Evolutionary conservation across 2,797 vertebrate species (phyloP), one percentile per base, ranked within the genome.

Genomic region (Lepilemur ruficaudatus): DNA sequence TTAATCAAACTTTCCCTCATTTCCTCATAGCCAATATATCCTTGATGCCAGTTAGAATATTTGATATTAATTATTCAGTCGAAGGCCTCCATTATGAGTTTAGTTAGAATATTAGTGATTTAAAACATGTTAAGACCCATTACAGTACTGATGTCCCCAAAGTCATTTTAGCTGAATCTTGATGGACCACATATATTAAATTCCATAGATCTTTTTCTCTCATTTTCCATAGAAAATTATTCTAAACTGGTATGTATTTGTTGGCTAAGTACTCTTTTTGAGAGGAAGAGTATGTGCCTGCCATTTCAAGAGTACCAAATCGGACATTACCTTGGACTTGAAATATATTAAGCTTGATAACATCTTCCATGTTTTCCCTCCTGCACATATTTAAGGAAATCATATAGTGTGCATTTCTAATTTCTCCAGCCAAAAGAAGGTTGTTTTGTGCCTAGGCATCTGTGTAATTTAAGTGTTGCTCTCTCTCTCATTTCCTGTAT

Each of bases 1-100:
- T 97, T 98, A 96, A 97, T 98, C 96, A 97, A 93, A 95, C 95
- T 98, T 97, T 96, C 96, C 78, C 97, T 96, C 96, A 96, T 98
- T 97, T 98, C 98, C 97, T 98, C 79, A 35, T 88, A 96, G 94
- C 95, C 90, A 95, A 97, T 98, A 97, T 97, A 97, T 98, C 95
- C 97, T 97, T 86, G 73, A 80, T 98, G 95, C 97, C 96, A 96
- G 92, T 93, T 96, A 78, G 93, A 96, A 95, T 97, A 97, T 97
- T 96, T 96, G 95, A 96, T 96, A 96, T 97, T 97, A 97, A 97
- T 98, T 98, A 98, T 97, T 98, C 97, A 98, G 57, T 84, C 1
- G 7, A 96, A 96, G 92, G 72, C 95, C 84, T 97, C 94, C 93
- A 89, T 98, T 96, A 97, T 93, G 87, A 97, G 93, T 97, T 96